Evolutionary conservation across 1,140 invertebrate species (phyloP), one percentile per base, ranked within the genome.

Genomic region (Nephila pilipes): DNA sequence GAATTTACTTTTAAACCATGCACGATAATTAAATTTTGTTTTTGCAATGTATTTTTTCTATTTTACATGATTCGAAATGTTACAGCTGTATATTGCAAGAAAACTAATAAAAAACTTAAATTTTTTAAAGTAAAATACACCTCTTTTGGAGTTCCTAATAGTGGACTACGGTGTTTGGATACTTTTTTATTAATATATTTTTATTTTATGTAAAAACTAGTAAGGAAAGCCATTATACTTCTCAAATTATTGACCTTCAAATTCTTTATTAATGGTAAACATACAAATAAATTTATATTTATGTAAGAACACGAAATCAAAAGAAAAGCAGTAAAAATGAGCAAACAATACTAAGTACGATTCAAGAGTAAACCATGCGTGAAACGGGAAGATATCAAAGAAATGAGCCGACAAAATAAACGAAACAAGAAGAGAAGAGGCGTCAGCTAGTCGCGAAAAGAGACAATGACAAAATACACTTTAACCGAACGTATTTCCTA

Each of bases 371-470:
- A 65, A 16, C 63, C 69, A 75, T 75, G 69, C 32, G 69, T 36
- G 69, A 75, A 36, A 75, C 8, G 69, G 29, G 10, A 6, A 36
- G 69, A 36, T 36, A 75, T 36, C 29, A 75, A 75, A 75, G 25
- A 75, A 75, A 75, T 75, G 69, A 75, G 2, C 12, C 29, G 69
- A 75, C 29, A 69, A 75, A 75, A 75, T 75, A 75, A 75, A 75
- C 22, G 69, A 36, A 29, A 29, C 14, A 36, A 75, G 29, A 36
- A 32, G n/a, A 0, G 29, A 16, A 32, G 2, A 75, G 69, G 69
- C 69, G 32, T 75, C 69, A 75, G 69, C 25, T 5, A 32, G 32
- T 36, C 69, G 69, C 29, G 25, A 5, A 36, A 69, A 75, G 69
- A 75, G 65, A 75, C 29, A 75, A 36, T 75, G 65, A 75, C 65